Conservation (phyloP, 2,797 vertebrate genomes). For the Onychomys torridus region DNA sequence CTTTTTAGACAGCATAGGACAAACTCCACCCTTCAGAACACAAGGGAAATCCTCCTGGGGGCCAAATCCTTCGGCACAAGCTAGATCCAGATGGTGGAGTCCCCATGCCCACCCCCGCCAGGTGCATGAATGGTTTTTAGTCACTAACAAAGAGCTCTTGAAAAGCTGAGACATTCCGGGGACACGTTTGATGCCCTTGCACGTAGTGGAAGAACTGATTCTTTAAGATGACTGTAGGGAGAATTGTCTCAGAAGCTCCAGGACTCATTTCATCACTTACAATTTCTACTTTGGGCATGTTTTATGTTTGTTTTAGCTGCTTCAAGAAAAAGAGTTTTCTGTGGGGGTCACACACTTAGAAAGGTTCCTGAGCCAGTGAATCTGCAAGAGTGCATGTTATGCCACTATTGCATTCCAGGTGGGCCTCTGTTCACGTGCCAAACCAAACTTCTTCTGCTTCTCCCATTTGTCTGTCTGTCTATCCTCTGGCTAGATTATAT, state of each 20-base stretch:
- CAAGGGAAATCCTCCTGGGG: neutral
- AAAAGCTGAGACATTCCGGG: neutral
- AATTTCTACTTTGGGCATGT: neutral
- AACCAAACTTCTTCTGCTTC: neutral
- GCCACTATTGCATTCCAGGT: accelerated
- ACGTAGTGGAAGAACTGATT: neutral
- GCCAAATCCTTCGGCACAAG: neutral
- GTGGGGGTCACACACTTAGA: neutral
- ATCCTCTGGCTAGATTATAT: neutral
- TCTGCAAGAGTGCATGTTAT: accelerated
- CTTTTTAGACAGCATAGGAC: neutral
- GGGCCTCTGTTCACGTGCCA: neutral
- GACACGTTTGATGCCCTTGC: neutral
- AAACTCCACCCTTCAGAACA: neutral
- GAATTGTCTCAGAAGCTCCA: neutral
- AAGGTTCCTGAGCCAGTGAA: neutral
- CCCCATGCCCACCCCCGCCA: accelerated
- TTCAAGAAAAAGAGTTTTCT: neutral
- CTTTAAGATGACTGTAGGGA: neutral
- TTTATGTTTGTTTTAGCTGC: neutral
- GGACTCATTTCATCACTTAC: neutral
- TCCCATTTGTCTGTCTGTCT: neutral
- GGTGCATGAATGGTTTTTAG: neutral
- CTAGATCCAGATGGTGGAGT: too few relatives aligned
- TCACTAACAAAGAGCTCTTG: neutral